These are phyloP conservation scores for Actinia tenebrosa DNA, from an alignment of 64 coral and sea anemone genomes.

Conservation along the genomic window DNA sequence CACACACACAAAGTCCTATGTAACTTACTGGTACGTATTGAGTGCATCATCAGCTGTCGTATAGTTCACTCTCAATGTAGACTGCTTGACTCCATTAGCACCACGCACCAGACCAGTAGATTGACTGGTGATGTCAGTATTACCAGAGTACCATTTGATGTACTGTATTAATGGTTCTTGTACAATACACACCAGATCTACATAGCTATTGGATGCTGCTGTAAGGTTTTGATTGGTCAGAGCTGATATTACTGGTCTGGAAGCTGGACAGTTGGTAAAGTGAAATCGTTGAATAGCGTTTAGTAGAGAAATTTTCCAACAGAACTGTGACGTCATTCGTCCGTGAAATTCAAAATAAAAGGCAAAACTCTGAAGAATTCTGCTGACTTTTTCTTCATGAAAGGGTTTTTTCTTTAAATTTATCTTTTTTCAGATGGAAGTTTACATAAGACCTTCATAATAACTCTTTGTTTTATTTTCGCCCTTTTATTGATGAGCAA, in stretches of 20 bases:
- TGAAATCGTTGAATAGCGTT: not conserved
- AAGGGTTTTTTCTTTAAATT: too few relatives aligned
- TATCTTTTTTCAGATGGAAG: too few relatives aligned
- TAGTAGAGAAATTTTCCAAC: too few relatives aligned
- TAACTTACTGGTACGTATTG: not conserved
- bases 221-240: conserved; percentile 8
- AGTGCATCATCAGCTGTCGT: not conserved
- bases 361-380: too few relatives aligned
- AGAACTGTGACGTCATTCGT: too few relatives aligned
- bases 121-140: conserved; percentile 2
- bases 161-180: conserved; percentile 19
- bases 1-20: not conserved
- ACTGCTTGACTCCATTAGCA: not conserved
- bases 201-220: not conserved
- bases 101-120: conserved; percentile 3
- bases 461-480: too few relatives aligned
- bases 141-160: conserved; percentile 12
- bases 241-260: not conserved
- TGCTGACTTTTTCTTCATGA: too few relatives aligned
- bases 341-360: too few relatives aligned
- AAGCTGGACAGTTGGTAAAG: not conserved
- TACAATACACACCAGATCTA: conserved; percentile 12
- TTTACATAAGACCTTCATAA: too few relatives aligned
- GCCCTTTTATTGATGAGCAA: too few relatives aligned
- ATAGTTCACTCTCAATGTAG: conserved; percentile 15